These are phyloP conservation scores for Vireo altiloquus DNA, from an alignment of 2,113 vertebrate species.

Conservation along the genomic window DNA sequence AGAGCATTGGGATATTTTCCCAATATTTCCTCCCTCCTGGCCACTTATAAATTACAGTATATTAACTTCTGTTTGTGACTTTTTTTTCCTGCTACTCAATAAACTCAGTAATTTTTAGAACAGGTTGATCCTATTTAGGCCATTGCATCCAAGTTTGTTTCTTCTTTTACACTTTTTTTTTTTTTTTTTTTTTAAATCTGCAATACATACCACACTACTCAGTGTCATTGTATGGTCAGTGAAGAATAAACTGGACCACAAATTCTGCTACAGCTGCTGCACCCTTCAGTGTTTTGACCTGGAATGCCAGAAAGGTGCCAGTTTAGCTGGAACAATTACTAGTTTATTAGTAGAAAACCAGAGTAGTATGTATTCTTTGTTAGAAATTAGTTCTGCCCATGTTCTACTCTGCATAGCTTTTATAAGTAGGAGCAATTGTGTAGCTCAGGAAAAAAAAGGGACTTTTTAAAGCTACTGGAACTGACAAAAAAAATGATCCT, in stretches of 20 bases:
- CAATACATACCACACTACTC: background rate
- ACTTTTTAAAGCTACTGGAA: background rate
- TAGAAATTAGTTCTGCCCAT: background rate
- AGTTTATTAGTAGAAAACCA: background rate
- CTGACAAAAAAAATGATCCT: background rate
- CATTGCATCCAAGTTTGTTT: background rate
- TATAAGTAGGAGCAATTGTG: background rate
- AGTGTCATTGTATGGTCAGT: accelerated
- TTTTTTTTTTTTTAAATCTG: too few relatives aligned
- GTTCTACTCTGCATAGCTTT: background rate
- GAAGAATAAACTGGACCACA: background rate
- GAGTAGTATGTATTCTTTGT: background rate
- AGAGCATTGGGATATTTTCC: background rate
- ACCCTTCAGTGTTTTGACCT: background rate
- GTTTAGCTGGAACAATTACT: background rate
- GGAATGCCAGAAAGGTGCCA: background rate
- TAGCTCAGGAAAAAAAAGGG: background rate
- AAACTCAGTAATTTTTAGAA: background rate
- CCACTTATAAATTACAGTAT: background rate
- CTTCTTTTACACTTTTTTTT: background rate
- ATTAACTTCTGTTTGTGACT: background rate
- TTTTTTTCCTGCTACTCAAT: background rate
- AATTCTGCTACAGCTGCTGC: background rate
- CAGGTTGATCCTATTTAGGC: background rate
- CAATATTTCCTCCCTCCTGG: accelerated